phyloP scores from a whole-genome alignment of 2,888 invertebrate species.

The Scaeva pyrastri region DNA sequence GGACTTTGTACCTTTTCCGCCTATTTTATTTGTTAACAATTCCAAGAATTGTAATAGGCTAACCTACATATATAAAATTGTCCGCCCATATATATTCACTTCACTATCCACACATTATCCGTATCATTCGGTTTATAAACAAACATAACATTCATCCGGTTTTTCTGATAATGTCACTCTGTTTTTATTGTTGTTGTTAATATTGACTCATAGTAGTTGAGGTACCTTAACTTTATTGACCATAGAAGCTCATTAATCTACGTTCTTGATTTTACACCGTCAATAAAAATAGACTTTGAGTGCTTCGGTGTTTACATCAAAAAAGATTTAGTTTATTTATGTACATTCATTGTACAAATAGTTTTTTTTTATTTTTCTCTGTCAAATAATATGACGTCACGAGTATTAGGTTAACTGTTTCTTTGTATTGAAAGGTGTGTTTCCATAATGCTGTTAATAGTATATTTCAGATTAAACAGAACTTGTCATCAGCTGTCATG shows the following conservation, averaged over 20 bases:
- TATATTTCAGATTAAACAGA: not conserved
- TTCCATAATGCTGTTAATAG: not conserved
- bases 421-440: not conserved
- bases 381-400: constrained; percentile 5
- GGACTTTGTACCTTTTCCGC: no score
- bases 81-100: not conserved
- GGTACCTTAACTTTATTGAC: not conserved
- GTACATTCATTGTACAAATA: no score
- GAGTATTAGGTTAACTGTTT: not conserved
- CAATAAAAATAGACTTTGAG: constrained; percentile 19
- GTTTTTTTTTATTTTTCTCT: not conserved
- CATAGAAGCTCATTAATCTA: constrained; percentile 19
- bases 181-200: not conserved
- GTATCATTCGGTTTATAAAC: not conserved
- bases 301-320: constrained; percentile 30
- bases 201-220: not conserved
- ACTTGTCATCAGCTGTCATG: constrained; percentile 14
- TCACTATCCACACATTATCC: not conserved
- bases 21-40: not conserved
- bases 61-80: not conserved
- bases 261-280: not conserved
- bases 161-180: not conserved
- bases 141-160: not conserved
- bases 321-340: constrained; percentile 1
- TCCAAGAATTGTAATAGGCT: not conserved